Conservation (phyloP, 2,888 invertebrate genomes). For the Aporophyla nigra region DNA sequence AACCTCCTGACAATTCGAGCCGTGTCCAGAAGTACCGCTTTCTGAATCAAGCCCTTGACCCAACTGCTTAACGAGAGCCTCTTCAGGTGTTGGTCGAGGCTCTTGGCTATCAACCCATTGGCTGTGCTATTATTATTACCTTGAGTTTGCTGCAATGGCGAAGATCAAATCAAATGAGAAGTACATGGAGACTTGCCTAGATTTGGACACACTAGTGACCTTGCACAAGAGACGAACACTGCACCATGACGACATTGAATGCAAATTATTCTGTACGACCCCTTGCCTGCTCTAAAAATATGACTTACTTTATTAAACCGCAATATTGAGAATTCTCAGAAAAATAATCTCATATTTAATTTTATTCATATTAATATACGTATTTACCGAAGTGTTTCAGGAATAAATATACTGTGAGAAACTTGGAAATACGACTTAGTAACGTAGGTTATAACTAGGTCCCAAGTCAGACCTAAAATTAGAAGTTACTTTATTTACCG, state of each 20-base stretch:
- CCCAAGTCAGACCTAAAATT: constrained; percentile 33
- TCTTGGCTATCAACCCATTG: too few species aligned
- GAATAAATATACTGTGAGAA: background rate
- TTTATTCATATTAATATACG: constrained; percentile 13
- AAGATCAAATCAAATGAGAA: background rate
- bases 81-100: too few species aligned
- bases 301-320: constrained; percentile 3
- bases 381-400: background rate
- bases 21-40: too few species aligned
- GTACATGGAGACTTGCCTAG: too few species aligned
- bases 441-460: background rate
- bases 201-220: too few species aligned
- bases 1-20: too few species aligned
- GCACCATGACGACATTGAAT: background rate
- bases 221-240: background rate
- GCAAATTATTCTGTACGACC: too few species aligned
- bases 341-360: background rate
- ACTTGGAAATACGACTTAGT: background rate
- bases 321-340: constrained; percentile 2
- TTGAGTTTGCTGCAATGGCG: background rate
- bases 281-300: constrained; percentile 18
- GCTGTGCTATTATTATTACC: too few species aligned
- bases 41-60: too few species aligned
- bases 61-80: too few species aligned
- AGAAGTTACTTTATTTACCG: background rate